phyloP scores from a whole-genome alignment of 2,888 invertebrate genomes.

The Gasteruption jaculator region DNA sequence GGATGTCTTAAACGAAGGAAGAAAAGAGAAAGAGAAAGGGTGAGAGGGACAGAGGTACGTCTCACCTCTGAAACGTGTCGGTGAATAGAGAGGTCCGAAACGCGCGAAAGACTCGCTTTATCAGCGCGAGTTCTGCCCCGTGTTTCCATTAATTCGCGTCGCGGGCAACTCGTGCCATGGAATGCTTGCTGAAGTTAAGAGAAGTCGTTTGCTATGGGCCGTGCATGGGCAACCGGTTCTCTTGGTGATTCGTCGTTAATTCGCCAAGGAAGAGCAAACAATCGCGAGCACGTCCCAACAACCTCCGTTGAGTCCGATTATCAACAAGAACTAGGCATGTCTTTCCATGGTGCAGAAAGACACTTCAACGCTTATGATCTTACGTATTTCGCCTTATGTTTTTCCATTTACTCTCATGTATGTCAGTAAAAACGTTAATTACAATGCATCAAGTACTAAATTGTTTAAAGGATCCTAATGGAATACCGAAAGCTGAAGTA shows the following conservation, averaged over 20 bases:
- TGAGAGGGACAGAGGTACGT: no score
- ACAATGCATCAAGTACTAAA: no score
- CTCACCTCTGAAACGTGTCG: no score
- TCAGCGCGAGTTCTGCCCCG: slow-evolving; percentile 39
- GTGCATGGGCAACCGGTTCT: slow-evolving; percentile 43
- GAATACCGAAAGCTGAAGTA: no score
- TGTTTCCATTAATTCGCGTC: slow-evolving; percentile 48
- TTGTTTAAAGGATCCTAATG: no score
- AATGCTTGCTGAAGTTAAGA: slow-evolving; percentile 37
- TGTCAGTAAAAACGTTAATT: no score
- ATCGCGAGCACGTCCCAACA: slow-evolving; percentile 33
- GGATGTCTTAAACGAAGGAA: slow-evolving; percentile 17
- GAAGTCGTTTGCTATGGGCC: slow-evolving; percentile 40
- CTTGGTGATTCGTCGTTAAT: slow-evolving; percentile 45
- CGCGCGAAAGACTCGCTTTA: slow-evolving; percentile 34
- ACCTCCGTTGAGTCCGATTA: slow-evolving; percentile 32
- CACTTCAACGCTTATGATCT: no score
- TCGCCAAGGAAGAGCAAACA: slow-evolving; percentile 39
- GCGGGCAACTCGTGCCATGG: slow-evolving; percentile 39
- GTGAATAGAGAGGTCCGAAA: slow-evolving; percentile 25
- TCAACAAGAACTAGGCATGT: slow-evolving; percentile 12
- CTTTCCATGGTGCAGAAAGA: slow-evolving; percentile 23
- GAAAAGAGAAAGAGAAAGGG: slow-evolving; percentile 8
- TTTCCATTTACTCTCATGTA: no score
- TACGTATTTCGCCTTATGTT: no score